Evolutionary conservation across 2,888 invertebrate species (phyloP).

Genomic region (Gari tellinella): DNA sequence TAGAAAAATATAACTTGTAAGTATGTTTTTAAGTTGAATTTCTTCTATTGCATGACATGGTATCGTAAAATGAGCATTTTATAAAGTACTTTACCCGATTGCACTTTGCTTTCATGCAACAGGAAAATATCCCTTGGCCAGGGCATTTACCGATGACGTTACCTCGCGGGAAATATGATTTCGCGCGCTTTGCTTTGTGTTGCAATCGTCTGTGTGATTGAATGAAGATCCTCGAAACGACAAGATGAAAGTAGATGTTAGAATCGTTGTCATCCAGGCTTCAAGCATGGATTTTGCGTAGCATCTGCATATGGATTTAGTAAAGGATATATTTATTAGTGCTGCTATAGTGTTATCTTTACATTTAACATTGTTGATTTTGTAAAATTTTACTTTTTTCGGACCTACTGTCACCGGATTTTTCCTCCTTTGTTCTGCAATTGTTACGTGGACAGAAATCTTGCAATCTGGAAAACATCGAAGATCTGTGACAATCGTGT

Average conservation of each 20-base stretch:
- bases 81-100: too few relatives aligned
- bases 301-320: conserved; percentile 12
- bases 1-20: too few relatives aligned
- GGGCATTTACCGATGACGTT: conserved; percentile 66
- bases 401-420: conserved; percentile 24
- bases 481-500: conserved; percentile 25
- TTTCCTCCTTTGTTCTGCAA: conserved; percentile 53
- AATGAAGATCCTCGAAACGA: conserved; percentile 28
- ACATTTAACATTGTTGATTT: conserved; percentile 16
- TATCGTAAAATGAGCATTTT: too few relatives aligned
- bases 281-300: conserved; percentile 17
- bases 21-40: too few relatives aligned
- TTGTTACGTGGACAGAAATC: conserved; percentile 49
- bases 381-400: conserved; percentile 60
- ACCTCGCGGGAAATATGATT: conserved; percentile 83
- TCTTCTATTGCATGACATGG: too few relatives aligned
- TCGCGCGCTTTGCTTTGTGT: conserved; percentile 83
- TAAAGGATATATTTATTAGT: conserved; percentile 36
- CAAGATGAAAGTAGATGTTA: background rate
- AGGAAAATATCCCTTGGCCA: background rate
- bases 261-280: conserved; percentile 54
- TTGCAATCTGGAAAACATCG: conserved; percentile 32
- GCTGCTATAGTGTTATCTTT: conserved; percentile 41
- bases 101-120: too few relatives aligned
- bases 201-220: conserved; percentile 59